Percentiles rank a stretch among this genome's conserved stretches.
Conservation (phyloP, 2,797 vertebrate species). For the Alca torda region DNA sequence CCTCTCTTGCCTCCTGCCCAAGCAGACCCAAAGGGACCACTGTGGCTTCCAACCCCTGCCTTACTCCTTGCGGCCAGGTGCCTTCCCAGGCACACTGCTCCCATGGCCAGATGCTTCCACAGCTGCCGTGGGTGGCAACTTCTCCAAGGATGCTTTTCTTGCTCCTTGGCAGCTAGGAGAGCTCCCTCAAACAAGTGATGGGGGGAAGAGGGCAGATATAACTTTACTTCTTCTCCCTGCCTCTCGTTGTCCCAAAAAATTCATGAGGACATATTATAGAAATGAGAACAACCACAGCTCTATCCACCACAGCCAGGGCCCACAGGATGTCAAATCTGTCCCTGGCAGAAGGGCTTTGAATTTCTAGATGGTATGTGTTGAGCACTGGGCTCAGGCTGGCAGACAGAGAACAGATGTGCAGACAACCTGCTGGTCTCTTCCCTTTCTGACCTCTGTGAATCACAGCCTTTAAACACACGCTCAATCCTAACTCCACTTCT, state of each 20-base stretch:
- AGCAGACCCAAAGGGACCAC: neutral
- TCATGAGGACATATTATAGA: neutral
- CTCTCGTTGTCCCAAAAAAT: neutral
- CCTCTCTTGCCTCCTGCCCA: neutral
- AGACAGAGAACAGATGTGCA: neutral
- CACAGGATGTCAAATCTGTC: neutral
- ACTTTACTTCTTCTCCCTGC: neutral
- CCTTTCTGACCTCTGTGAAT: neutral
- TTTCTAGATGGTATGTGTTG: neutral
- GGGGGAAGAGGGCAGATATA: neutral
- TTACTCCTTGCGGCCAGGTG: neutral
- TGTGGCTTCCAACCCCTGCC: neutral
- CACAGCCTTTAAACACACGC: neutral
- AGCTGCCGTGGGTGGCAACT: neutral
- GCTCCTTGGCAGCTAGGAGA: neutral
- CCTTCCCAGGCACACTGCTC: neutral
- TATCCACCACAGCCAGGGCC: accelerated
- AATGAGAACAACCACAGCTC: neutral
- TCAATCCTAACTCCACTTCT: neutral
- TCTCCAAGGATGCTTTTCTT: neutral
- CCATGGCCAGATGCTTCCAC: neutral
- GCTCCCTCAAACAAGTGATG: neutral
- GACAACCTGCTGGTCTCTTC: neutral
- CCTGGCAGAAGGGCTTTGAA: neutral
- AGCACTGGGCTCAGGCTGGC: neutral